These are phyloP conservation scores for Rotaria magnacalcarata DNA, from an alignment of 2,888 invertebrate species.

Conservation along the genomic window DNA sequence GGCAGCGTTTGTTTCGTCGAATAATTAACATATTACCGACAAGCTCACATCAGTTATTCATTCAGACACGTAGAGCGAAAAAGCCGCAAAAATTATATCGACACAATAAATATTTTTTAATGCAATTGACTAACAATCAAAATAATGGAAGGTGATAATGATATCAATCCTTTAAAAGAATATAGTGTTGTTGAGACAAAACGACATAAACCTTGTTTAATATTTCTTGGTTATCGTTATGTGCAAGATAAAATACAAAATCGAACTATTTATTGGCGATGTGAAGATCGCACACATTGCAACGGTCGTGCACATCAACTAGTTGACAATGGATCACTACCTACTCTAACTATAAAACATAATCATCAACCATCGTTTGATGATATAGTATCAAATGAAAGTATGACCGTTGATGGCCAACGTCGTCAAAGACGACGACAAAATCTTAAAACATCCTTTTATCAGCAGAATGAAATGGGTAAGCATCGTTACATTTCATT, in stretches of 20 bases:
- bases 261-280: constrained; percentile 7
- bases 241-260: constrained; percentile 28
- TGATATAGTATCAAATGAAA: background rate
- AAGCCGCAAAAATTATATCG: background rate
- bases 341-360: constrained; percentile 12
- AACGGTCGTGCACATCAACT: constrained; percentile 29
- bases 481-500: background rate
- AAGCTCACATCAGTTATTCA: background rate
- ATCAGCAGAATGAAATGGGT: background rate
- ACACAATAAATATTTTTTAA: background rate
- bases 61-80: background rate
- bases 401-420: background rate
- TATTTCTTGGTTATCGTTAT: constrained; percentile 19
- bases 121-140: background rate
- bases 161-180: background rate
- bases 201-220: constrained; percentile 2
- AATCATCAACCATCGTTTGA: background rate
- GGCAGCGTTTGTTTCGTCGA: constrained; percentile 1
- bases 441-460: background rate
- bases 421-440: background rate
- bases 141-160: background rate
- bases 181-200: constrained; percentile 14
- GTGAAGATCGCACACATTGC: constrained; percentile 10
- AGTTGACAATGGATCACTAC: background rate
- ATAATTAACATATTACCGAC: constrained; percentile 20